Evolutionary conservation across 2,113 vertebrate species (phyloP), one percentile per base, ranked within the genome.

Genomic region (Aegypius monachus): DNA sequence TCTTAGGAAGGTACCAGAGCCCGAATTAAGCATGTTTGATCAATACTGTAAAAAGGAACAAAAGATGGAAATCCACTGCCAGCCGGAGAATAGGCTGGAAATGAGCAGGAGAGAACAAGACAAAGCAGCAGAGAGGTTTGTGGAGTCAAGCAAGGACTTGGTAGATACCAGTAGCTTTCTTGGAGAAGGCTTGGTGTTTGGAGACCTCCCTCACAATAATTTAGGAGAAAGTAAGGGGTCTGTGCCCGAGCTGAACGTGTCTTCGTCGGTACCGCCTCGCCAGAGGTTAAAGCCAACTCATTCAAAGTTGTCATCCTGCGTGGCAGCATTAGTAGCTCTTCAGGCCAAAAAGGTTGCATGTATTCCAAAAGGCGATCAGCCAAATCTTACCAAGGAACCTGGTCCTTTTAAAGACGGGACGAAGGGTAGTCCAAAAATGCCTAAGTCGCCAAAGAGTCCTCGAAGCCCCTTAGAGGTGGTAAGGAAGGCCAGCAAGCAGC

Each of bases 361-460:
- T 87, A 92, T 97, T 56, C 78, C 98, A 31, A 98, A 98, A 93
- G 98, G 98, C 1, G 99, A 99, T 58, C 98, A 97, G 82, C 86
- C 88, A 31, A 96, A 90, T 13, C 96, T 97, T 83, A 59, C 94
- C 63, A 99, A 97, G 97, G 99, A 99, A 20, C 89, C 98, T 32
- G 96, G 89, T 12, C 72, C 97, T 82, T 96, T 97, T 13, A 99
- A 98, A 95, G 99, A 99, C 1, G 97, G 92, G 66, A 86, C 81
- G 2, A 99, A 99, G 96, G 98, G 98, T 53, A 99, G 98, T 93
- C 98, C 99, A 78, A 99, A 99, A 97, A 98, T 99, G 96, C 98
- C 99, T 85, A 98, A 99, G 96, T 99, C 99, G 2, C 99, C 99
- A 91, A 99, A 98, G 98, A 99, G 99, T 93, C 99, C 99, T 59